A percentile compares a stretch with the other conserved stretches of the same genome.
Conservation (phyloP, 2,113 vertebrate species). For the Cyphomyrus plagiostoma region DNA sequence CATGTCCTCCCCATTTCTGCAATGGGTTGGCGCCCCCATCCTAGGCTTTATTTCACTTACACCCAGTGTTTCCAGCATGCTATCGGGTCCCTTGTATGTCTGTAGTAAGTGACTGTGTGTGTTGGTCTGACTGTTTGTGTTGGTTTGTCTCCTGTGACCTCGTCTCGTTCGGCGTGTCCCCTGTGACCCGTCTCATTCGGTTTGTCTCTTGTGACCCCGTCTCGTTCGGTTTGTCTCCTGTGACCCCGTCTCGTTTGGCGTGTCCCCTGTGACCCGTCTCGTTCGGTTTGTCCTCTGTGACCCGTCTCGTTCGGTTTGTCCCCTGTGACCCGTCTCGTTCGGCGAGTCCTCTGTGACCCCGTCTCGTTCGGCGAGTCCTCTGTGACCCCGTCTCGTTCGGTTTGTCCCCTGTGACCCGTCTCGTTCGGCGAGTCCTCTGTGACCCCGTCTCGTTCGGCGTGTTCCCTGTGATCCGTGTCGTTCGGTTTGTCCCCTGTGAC, state of each 20-base stretch:
- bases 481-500: too few species aligned
- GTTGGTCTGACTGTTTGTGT: neutral
- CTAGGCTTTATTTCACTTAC: neutral
- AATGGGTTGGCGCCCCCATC: neutral
- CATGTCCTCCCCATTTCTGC: neutral
- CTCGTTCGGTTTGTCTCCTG: neutral
- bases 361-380: too few species aligned
- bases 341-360: too few species aligned
- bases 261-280: neutral
- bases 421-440: neutral
- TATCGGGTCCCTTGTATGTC: neutral
- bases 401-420: too few species aligned
- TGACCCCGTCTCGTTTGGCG: neutral
- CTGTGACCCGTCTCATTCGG: too few species aligned
- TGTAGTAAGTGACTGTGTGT: neutral
- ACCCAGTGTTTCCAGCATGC: neutral
- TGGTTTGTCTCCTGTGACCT: neutral
- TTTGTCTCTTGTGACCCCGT: too few species aligned
- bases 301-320: too few species aligned
- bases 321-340: too few species aligned
- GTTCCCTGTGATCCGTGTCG: neutral
- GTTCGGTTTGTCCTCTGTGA: neutral
- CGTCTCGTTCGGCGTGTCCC: too few species aligned
- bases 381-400: too few species aligned
- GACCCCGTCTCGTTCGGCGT: neutral